Percentiles rank a stretch among this genome's conserved stretches.
Evolutionary conservation across 2,797 vertebrate species (phyloP).

Genomic region (Geotrypetes seraphini): DNA sequence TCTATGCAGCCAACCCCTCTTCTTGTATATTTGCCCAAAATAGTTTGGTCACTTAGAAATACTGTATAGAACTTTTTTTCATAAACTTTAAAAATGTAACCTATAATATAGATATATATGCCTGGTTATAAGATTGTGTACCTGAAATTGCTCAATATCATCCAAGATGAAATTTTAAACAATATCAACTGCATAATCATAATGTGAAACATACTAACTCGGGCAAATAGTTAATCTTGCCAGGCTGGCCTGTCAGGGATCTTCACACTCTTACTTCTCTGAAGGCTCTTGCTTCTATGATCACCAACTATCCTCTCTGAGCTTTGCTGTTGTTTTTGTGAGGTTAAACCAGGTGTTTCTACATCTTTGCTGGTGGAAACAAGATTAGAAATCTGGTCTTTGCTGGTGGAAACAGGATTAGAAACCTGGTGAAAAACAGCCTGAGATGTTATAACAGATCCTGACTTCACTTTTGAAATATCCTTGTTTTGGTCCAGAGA

Average conservation of each 20-base stretch:
- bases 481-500: background rate
- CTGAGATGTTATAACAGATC: background rate
- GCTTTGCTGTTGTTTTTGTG: slow-evolving; percentile 29
- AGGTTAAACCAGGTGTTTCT: background rate
- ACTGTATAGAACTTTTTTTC: no score
- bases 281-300: slow-evolving; percentile 15
- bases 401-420: background rate
- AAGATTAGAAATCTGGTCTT: slow-evolving; percentile 1
- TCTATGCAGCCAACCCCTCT: no score
- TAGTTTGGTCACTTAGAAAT: no score
- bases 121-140: no score
- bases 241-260: slow-evolving; percentile 15
- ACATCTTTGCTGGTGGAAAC: background rate
- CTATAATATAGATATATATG: no score
- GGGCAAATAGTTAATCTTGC: slow-evolving; percentile 26
- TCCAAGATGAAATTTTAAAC: no score
- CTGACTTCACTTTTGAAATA: background rate
- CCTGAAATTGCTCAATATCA: no score
- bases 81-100: no score
- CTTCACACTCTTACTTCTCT: slow-evolving; percentile 23
- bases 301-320: slow-evolving; percentile 32
- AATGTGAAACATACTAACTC: no score
- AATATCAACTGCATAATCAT: no score
- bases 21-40: no score
- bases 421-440: background rate